Evolutionary conservation across 1,140 invertebrate species (phyloP).

Genomic region (Cotesia chilonis): DNA sequence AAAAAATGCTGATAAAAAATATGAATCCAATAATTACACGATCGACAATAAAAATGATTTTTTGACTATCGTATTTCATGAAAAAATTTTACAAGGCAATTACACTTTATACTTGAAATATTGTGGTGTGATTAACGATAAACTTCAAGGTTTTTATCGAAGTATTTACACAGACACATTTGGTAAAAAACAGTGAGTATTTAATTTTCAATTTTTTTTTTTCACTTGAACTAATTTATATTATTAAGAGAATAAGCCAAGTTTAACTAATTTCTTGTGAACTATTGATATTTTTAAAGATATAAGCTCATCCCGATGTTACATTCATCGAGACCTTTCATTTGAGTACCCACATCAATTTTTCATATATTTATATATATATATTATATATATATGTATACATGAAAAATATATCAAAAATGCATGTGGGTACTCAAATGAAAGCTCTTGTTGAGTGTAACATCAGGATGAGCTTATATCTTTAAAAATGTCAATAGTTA

Average conservation of each 20-base stretch:
- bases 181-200: conserved; percentile 38
- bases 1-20: background rate
- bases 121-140: conserved; percentile 34
- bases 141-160: conserved; percentile 44
- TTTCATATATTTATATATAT: too few relatives aligned
- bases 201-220: background rate
- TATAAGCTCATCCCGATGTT: too few relatives aligned
- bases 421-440: too few relatives aligned
- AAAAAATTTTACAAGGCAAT: background rate
- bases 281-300: too few relatives aligned
- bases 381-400: too few relatives aligned
- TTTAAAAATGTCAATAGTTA: too few relatives aligned
- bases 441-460: too few relatives aligned
- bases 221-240: background rate
- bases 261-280: too few relatives aligned
- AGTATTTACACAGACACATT: conserved; percentile 39
- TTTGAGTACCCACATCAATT: too few relatives aligned
- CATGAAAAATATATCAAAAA: too few relatives aligned
- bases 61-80: background rate
- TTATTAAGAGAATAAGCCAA: background rate
- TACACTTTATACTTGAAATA: conserved; percentile 39
- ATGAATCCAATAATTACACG: background rate
- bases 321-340: too few relatives aligned
- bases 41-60: conserved; percentile 21
- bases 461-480: too few relatives aligned